phyloP scores from a whole-genome alignment of 2,113 vertebrate genomes.

The Lichenostomus cassidix region DNA sequence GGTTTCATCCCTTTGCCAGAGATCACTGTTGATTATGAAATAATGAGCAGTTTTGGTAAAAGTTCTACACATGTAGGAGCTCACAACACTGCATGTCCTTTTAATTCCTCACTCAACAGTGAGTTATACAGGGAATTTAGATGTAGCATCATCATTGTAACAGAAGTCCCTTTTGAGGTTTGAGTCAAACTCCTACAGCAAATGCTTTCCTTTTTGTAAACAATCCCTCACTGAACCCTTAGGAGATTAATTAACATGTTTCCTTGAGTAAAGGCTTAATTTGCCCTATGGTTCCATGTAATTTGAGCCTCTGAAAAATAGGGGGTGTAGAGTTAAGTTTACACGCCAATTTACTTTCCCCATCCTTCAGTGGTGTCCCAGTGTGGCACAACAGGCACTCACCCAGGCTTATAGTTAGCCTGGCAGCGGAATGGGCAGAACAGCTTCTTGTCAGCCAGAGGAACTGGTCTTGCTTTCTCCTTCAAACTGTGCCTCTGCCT shows the following conservation, averaged over 20 bases:
- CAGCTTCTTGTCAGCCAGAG: neutral
- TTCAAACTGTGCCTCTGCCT: neutral
- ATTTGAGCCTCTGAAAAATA: conserved; percentile 32
- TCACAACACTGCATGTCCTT: neutral
- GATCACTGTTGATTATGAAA: neutral
- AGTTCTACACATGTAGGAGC: neutral
- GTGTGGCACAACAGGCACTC: neutral
- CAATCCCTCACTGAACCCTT: conserved; percentile 14
- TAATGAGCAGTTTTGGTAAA: neutral
- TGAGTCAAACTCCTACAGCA: conserved; percentile 19
- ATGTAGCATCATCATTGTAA: neutral
- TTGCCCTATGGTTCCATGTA: neutral
- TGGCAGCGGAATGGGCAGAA: neutral
- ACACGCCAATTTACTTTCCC: conserved; percentile 7
- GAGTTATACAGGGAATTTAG: neutral
- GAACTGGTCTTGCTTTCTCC: neutral
- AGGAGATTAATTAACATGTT: conserved; percentile 37
- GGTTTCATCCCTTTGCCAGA: neutral
- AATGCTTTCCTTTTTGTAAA: conserved; percentile 40
- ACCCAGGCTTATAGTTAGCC: neutral
- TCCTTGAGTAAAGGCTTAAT: conserved; percentile 26
- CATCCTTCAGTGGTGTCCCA: neutral
- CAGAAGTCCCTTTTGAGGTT: neutral
- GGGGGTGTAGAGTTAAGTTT: neutral
- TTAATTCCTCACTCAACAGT: neutral